Conservation (phyloP, 2,797 vertebrate species). For the Lepilemur ruficaudatus region DNA sequence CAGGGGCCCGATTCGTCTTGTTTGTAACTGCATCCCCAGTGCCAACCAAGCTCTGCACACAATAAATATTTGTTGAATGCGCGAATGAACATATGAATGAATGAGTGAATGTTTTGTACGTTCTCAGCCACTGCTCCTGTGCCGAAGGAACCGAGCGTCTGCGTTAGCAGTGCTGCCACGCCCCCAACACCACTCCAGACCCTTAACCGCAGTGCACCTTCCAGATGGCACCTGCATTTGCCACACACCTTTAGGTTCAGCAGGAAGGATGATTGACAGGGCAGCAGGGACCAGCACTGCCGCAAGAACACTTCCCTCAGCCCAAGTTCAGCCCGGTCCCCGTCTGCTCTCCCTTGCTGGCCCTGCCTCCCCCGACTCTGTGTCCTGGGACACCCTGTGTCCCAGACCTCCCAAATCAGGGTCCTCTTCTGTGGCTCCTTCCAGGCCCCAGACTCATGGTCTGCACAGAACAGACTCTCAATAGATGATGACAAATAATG, state of each 20-base stretch:
- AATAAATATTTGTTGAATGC: not conserved
- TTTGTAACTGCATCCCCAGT: not conserved
- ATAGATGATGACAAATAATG: slow-evolving; percentile 42
- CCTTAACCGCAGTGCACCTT: not conserved
- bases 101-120: not conserved
- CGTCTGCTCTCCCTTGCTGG: not conserved
- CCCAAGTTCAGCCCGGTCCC: not conserved
- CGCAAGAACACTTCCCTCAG: not conserved
- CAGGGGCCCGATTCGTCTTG: not conserved
- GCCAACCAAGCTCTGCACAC: not conserved
- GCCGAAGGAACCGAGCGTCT: not conserved
- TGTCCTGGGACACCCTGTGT: not conserved
- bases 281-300: not conserved
- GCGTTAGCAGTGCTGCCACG: not conserved
- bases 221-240: not conserved
- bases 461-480: slow-evolving; percentile 43
- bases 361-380: not conserved
- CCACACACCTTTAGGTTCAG: not conserved
- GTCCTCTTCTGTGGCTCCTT: not conserved
- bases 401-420: not conserved
- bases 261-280: not conserved
- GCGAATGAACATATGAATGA: not conserved
- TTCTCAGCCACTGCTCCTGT: not conserved
- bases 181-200: too few species aligned
- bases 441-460: not conserved